Evolutionary conservation across 2,113 vertebrate genomes (phyloP).

Genomic region (Aspidoscelis tigris): DNA sequence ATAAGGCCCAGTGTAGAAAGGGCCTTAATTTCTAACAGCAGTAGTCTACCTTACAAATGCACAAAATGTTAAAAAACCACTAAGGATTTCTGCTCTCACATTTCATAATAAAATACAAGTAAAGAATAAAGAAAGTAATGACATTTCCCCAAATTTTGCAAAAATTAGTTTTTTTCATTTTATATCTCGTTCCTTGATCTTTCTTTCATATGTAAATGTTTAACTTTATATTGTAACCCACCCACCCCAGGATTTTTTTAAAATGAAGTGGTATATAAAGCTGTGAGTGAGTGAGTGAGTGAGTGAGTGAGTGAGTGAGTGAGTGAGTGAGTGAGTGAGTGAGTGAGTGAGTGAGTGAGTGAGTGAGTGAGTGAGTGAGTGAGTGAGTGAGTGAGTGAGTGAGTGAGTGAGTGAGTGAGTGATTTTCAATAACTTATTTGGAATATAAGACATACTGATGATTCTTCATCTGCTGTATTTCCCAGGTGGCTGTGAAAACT

Average conservation of each 20-base stretch:
- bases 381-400: not conserved
- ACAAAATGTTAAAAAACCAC: not conserved
- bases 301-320: not conserved
- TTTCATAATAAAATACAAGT: no score
- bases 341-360: not conserved
- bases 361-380: no score
- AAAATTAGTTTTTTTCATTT: not conserved
- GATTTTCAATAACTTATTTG: not conserved
- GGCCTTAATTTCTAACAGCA: not conserved
- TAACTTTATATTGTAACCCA: no score
- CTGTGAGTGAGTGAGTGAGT: no score
- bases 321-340: no score
- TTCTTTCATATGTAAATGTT: not conserved
- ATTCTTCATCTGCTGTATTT: constrained; percentile 86
- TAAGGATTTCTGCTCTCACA: not conserved
- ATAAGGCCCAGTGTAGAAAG: no score
- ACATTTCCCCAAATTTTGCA: not conserved
- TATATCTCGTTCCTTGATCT: not conserved
- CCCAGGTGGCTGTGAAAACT: constrained; percentile 85
- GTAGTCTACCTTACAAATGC: not conserved
- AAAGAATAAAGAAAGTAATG: not conserved
- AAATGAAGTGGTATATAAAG: no score
- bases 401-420: not conserved
- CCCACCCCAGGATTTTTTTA: no score
- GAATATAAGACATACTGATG: constrained; percentile 75